Evolutionary conservation across 2,888 invertebrate species (phyloP), one percentile per base, ranked within the genome.

Genomic region (Tuberolachnus salignus): DNA sequence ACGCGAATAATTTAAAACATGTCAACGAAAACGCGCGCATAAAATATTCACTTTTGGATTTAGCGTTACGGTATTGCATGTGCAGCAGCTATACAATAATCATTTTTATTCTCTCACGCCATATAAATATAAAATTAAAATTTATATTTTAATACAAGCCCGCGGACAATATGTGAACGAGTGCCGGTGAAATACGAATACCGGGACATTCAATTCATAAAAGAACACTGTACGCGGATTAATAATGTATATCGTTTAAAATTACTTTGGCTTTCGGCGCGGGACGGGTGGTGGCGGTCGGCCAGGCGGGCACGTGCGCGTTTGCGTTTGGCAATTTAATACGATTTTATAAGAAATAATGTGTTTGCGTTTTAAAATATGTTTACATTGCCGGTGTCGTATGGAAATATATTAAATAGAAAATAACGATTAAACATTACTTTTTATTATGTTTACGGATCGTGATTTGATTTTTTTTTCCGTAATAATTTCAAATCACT

Each of bases 391-490:
- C 21, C 1, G 19, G 23, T 34, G 34, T 34, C 51, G 1, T 26
- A 19, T 13, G 13, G n/a, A 67, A 67, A 67, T 21, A 16, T 21
- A 55, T 69, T 16, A 55, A 53, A 69, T 69, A 53, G 26, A 21
- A 34, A 34, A 13, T n/a, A n/a, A n/a, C n/a, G n/a, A n/a, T 69
- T 14, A 10, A 69, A 16, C 34, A 16, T 69, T 53, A 21, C 16
- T 9, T 69, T 51, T 69, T 34, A 42, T 67, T 49, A 66, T 51
- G 19, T 69, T 53, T 42, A 69, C 34, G 21, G n/a, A 70, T 55
- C 34, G 34, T 34, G 34, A 34, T 34, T 34, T 3, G 3, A 34
- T 34, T 34, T 34, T 34, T 34, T 34, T 4, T 34, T 34, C n/a
- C n/a, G 6, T 34, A 4, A 34, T 34, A 4, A 34, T 34, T 34